phyloP scores from a whole-genome alignment of 2,113 vertebrate genomes.

The Ginglymostoma cirratum region DNA sequence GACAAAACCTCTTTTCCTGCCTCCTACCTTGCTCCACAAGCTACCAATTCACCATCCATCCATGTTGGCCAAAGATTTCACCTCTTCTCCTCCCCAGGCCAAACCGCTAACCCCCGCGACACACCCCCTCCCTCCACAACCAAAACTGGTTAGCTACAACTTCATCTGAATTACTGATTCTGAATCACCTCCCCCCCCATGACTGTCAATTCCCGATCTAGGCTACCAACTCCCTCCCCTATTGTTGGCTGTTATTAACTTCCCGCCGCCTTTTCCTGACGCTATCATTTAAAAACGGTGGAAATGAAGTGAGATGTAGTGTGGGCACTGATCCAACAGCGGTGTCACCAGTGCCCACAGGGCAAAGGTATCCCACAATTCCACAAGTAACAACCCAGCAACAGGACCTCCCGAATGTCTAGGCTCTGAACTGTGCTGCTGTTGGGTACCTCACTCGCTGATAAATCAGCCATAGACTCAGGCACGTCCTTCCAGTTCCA shows the following conservation, averaged over 20 bases:
- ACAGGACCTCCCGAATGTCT: not conserved
- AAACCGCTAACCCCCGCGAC: too few relatives aligned
- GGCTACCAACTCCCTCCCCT: too few relatives aligned
- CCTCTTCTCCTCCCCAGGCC: not conserved
- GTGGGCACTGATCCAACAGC: too few relatives aligned
- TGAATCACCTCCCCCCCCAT: too few relatives aligned
- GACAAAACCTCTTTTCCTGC: not conserved
- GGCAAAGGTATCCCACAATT: not conserved
- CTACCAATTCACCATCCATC: not conserved
- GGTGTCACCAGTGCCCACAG: too few relatives aligned
- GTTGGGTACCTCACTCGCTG: not conserved
- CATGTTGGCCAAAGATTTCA: not conserved
- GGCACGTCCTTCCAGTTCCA: not conserved
- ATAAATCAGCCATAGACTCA: not conserved
- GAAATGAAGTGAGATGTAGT: too few relatives aligned
- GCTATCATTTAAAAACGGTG: too few relatives aligned
- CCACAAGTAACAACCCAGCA: not conserved
- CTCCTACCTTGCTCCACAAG: too few relatives aligned
- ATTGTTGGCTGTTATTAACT: too few relatives aligned
- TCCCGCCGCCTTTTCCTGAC: too few relatives aligned
- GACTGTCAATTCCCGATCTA: too few relatives aligned
- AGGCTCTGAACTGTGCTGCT: not conserved
- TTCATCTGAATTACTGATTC: not conserved
- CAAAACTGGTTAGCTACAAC: not conserved
- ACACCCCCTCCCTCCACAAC: not conserved